Base-by-base conservation (phyloP, 2,888 invertebrate genomes). In the Trachelus iudaicus region DNA sequence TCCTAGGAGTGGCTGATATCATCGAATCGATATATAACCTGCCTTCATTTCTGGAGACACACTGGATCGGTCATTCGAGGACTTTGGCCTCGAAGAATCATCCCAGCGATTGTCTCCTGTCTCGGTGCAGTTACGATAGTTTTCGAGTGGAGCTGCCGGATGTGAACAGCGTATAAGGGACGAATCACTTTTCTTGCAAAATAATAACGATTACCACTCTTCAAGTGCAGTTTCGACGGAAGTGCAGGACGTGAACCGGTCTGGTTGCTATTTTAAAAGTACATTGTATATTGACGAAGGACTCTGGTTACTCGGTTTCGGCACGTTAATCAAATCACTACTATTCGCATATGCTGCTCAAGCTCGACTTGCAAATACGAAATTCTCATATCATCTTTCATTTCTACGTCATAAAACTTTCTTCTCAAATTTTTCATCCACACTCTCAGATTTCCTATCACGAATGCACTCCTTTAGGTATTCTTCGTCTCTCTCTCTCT, bases 401-500 rank as follows among this genome's bases (percentile, higher is more conserved):
- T 23, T 56, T 9, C 56, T 9, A 23, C 6, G 2, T 23, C 56
- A 23, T 23, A 56, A 23, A 56, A 9, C 23, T 9, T 23, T 56
- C 23, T 6, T 23, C 56, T 23, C 2, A 6, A 23, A 23, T 56
- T 23, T 56, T 1, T 15, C 40, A 1, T 15, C 37, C 4, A 15
- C 40, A 1, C 40, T 37, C 37, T 40, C 40, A 13, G 13, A 13
- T 40, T 40, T 40, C 40, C 40, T 15, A 15, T 40, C 40, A 15
- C 4, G 15, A 40, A 3, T 40, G 15, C 4, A 15, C 15, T 40
- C 40, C 40, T 40, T 40, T 15, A 40, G 73, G 69, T 73, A 73
- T 76, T 75, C 75, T 11, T 73, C 69, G n/a, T 74, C 73, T 74
- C 77, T 73, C 76, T 73, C 69, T 56, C 68, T 37, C 56, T 69